Percentiles rank a stretch among this genome's conserved stretches.
phyloP scores from a whole-genome alignment of 2,113 vertebrate species.

The Heterotilapia buettikoferi region DNA sequence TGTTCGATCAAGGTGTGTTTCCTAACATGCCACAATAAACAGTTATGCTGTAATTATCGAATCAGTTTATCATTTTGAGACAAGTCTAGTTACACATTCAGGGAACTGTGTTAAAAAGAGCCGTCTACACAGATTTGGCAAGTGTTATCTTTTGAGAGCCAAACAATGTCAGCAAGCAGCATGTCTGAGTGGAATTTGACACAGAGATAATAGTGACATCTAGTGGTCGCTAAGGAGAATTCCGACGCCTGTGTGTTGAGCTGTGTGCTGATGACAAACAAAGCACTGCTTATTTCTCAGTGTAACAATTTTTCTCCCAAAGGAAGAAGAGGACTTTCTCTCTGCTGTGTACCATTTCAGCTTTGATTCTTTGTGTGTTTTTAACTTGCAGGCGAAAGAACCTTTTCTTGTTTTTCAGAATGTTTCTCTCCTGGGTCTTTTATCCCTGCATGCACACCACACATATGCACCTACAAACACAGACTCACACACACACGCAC shows the following conservation, averaged over 20 bases:
- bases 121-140: background rate
- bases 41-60: background rate
- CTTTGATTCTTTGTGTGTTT: background rate
- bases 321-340: background rate
- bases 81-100: background rate
- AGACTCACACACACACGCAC: background rate
- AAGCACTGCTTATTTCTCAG: background rate
- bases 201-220: slow-evolving; percentile 56
- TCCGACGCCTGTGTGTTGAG: background rate
- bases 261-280: background rate
- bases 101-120: background rate
- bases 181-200: slow-evolving; percentile 1
- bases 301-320: background rate
- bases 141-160: background rate
- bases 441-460: background rate
- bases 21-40: background rate
- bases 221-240: slow-evolving; percentile 30
- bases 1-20: background rate
- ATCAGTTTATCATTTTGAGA: background rate
- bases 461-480: background rate
- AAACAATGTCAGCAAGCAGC: background rate
- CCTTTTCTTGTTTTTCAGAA: background rate
- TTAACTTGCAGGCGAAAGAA: background rate
- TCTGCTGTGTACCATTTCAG: background rate
- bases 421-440: background rate